phyloP scores from a whole-genome alignment of 1,140 invertebrate genomes.

The Liolophura sinensis region DNA sequence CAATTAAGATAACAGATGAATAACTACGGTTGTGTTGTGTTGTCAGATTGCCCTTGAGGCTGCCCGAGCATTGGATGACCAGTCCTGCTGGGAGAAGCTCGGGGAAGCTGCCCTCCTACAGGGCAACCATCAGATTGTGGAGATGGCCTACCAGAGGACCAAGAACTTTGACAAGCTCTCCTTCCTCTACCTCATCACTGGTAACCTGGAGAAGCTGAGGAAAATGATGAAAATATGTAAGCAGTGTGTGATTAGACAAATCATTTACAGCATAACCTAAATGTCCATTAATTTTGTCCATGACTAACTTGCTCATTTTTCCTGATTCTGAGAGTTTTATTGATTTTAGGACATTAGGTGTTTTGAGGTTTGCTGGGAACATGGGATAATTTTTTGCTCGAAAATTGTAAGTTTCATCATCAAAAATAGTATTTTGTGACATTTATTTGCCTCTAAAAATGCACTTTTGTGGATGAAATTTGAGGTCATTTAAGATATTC shows the following conservation, averaged over 20 bases:
- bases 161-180: constrained; percentile 99
- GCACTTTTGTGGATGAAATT: too few relatives aligned
- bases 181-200: constrained; percentile 97
- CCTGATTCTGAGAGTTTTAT: too few relatives aligned
- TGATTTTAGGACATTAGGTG: neutral
- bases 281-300: neutral
- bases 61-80: constrained; percentile 91
- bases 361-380: too few relatives aligned
- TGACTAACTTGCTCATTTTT: too few relatives aligned
- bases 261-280: neutral
- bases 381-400: too few relatives aligned
- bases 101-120: constrained; percentile 92
- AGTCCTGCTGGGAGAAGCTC: constrained; percentile 94
- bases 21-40: neutral
- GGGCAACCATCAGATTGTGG: constrained; percentile 94
- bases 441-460: too few relatives aligned
- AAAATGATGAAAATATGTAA: constrained; percentile 97
- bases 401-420: too few relatives aligned
- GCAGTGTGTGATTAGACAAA: constrained; percentile 1
- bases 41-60: constrained; percentile 75
- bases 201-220: constrained; percentile 94
- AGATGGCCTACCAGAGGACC: constrained; percentile 99
- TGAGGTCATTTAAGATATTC: too few relatives aligned
- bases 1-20: too few relatives aligned
- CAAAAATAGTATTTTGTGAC: too few relatives aligned